Base-by-base conservation (phyloP, 2,888 invertebrate species). In the Tiliacea citrago region DNA sequence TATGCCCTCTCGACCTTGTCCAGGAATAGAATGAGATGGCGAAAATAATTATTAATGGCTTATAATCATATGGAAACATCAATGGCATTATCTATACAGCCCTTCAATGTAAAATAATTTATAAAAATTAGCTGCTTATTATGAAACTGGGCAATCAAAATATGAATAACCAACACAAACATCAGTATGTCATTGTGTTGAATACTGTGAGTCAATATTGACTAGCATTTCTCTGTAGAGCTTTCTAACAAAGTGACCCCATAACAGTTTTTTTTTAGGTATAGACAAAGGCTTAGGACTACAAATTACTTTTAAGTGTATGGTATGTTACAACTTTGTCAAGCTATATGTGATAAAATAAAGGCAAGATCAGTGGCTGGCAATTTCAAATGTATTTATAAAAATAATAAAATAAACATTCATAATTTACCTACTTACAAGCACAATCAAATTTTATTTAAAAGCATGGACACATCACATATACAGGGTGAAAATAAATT, bases 71-170 rank as follows among this genome's bases (percentile, higher is more conserved):
- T 5, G 29, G 13, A 45, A 57, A 42, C 10, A 42, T 42, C 2
- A 60, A 29, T 35, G 47, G 13, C n/a, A 76, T 55, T 55, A 62
- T 61, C 49, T 35, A 53, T 16, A 51, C 12, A 75, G 66, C 45
- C 9, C 12, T 18, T 55, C 1, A 60, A 47, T 57, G 35, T n/a
- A 51, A n/a, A n/a, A 49, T 29, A n/a, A 49, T 29, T 58, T 29
- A 29, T n/a, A 16, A 21, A 42, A 60, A 29, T 47, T 35, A 29
- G 29, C 35, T 53, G 35, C 10, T 35, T 1, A 57, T 49, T 39
- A 63, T n/a, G 16, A 10, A 73, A 71, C 61, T 62, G n/a, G 21
- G 45, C 21, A 24, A 35, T 16, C 12, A 53, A 72, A 45, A 72
- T 61, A 61, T 18, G 10, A 73, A 35, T 45, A 18, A 65, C 10